Percentiles rank a stretch among this genome's conserved stretches.
Evolutionary conservation across 2,113 vertebrate species (phyloP).

Genomic region (Conger conger): DNA sequence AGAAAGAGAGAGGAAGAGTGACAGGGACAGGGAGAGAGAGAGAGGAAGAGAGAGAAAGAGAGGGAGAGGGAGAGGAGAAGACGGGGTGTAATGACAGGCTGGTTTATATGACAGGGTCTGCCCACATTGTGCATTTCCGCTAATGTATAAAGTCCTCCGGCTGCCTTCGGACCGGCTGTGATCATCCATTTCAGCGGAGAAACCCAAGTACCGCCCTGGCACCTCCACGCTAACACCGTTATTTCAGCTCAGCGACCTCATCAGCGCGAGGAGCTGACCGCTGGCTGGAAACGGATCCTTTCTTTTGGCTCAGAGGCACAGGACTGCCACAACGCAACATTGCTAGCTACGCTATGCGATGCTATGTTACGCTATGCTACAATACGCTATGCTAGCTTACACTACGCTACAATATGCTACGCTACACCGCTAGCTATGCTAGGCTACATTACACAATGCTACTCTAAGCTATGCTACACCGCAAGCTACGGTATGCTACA

Average conservation of each 20-base stretch:
- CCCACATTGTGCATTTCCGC: background rate
- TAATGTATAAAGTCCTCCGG: background rate
- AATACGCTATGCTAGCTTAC: too few species aligned
- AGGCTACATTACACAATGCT: too few species aligned
- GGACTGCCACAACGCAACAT: background rate
- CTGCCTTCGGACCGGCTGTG: background rate
- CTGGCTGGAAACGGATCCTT: background rate
- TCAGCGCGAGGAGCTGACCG: background rate
- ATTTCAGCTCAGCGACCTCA: background rate
- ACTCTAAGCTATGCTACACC: too few species aligned
- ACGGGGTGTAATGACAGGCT: constrained; percentile 4
- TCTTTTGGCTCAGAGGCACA: background rate
- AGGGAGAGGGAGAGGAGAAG: constrained; percentile 23
- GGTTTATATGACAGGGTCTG: background rate
- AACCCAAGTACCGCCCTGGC: background rate
- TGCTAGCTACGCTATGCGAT: background rate
- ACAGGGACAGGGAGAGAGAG: constrained; percentile 2
- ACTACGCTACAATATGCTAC: too few species aligned
- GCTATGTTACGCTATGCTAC: too few species aligned
- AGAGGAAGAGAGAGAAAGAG: too few species aligned
- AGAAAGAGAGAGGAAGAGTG: constrained; percentile 35
- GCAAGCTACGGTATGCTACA: too few species aligned
- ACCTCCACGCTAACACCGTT: background rate
- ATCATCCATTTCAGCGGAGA: background rate
- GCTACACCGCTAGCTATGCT: background rate